Base-by-base conservation (phyloP, 2,113 vertebrate genomes). In the Bungarus multicinctus region DNA sequence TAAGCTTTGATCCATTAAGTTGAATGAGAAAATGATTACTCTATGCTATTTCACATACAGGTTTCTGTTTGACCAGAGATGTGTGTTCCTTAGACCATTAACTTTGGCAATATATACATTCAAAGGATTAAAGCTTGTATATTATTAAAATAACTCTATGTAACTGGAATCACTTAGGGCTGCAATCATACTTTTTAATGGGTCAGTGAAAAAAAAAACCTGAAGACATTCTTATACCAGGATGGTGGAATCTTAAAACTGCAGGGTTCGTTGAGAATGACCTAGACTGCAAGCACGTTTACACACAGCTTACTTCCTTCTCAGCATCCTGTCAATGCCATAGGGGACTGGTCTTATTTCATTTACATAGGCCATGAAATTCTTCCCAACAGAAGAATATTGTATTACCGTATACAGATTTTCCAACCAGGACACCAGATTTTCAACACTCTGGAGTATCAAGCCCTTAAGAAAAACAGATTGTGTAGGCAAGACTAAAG, bases 331-430 rank as follows among this genome's bases (percentile, higher is more conserved):
- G 94, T 96, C 95, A 96, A 93, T 96, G 81, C 91, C 94, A 93
- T 94, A 88, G 93, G 96, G 94, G 95, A 87, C 89, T 93, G 93
- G 88, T 95, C 92, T 94, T 95, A 96, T 90, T 96, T 93, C 95
- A 94, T 95, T 97, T 96, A 95, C 97, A 95, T 96, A 97, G 95
- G 93, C 94, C 90, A 95, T 91, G 95, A 97, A 96, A 95, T 92
- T 47, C 74, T 88, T 93, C 94, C 94, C 89, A 64, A 93, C 12
- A 96, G 93, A 95, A 95, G 92, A 94, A 94, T 93, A 96, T 58
- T 96, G 55, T 86, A 94, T 97, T 96, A 93, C 93, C 43, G 0
- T 94, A 97, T 97, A 96, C 95, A 97, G 96, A 96, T 97, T 96
- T 94, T 81, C 89, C 90, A 97, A 95, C 87, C 54, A 95, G 92